These are phyloP conservation scores for Rana temporaria DNA, from an alignment of 2,113 vertebrate genomes.

Conservation along the genomic window DNA sequence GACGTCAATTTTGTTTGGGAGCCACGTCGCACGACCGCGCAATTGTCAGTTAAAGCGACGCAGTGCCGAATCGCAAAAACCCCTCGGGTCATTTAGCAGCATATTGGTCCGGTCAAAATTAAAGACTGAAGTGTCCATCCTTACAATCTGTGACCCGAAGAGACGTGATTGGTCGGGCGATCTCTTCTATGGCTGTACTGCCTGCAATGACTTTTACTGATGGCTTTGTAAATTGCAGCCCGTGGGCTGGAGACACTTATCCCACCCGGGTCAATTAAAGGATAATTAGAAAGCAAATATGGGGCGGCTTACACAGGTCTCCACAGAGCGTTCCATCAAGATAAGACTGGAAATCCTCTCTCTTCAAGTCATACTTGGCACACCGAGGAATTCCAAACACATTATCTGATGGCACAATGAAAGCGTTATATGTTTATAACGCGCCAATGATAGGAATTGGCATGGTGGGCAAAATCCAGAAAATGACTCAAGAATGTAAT, in stretches of 20 bases:
- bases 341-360: neutral
- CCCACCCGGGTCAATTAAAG: constrained; percentile 47
- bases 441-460: no score
- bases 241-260: constrained; percentile 8
- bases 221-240: constrained; percentile 23
- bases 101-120: no score
- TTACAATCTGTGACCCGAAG: neutral
- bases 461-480: no score
- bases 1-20: no score
- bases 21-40: no score
- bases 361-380: no score
- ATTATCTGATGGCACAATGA: neutral
- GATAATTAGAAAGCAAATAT: constrained; percentile 55
- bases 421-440: neutral
- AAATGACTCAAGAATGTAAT: no score
- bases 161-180: neutral
- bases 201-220: constrained; percentile 22
- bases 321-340: constrained; percentile 1
- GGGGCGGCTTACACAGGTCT: constrained; percentile 30
- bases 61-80: no score
- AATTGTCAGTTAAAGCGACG: no score
- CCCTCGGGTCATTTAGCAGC: no score
- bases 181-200: neutral
- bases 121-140: no score
- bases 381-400: neutral